These are phyloP conservation scores for Entomyzon cyanotis DNA, from an alignment of 2,113 vertebrate species.

Conservation along the genomic window DNA sequence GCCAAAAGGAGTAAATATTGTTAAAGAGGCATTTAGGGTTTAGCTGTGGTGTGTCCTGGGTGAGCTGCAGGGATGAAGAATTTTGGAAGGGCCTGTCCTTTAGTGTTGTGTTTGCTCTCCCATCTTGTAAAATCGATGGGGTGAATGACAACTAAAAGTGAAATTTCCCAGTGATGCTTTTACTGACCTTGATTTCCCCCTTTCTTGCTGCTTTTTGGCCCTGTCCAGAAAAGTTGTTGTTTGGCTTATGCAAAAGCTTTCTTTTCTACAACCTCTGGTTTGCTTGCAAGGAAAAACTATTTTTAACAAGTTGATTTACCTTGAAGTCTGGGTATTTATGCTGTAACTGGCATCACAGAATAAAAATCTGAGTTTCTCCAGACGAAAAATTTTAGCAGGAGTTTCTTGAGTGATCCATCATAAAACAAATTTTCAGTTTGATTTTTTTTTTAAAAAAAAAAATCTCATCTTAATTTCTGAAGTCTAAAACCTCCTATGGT, in stretches of 20 bases:
- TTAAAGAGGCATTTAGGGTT: not conserved
- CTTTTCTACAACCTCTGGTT: not conserved
- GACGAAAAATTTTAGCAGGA: not conserved
- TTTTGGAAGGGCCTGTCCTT: not conserved
- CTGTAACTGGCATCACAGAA: not conserved
- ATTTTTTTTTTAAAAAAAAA: rapidly evolving
- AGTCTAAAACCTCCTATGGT: not conserved
- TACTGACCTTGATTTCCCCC: not conserved
- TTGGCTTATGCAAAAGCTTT: slow-evolving; percentile 26
- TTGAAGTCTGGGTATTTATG: not conserved
- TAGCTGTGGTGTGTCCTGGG: not conserved
- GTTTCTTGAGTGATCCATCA: not conserved
- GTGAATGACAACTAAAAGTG: not conserved
- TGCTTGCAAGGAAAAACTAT: not conserved
- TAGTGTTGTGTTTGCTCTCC: not conserved
- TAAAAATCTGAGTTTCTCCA: not conserved
- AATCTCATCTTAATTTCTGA: not conserved
- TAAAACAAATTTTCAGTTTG: not conserved
- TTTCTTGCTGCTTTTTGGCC: slow-evolving; percentile 28
- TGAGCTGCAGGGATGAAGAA: not conserved
- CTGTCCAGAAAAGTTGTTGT: not conserved
- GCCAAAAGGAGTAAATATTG: not conserved
- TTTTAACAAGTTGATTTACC: not conserved
- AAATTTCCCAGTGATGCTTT: not conserved
- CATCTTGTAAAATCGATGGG: not conserved